Evolutionary conservation across 1,140 invertebrate genomes (phyloP).

Genomic region (Augochlora pura): DNA sequence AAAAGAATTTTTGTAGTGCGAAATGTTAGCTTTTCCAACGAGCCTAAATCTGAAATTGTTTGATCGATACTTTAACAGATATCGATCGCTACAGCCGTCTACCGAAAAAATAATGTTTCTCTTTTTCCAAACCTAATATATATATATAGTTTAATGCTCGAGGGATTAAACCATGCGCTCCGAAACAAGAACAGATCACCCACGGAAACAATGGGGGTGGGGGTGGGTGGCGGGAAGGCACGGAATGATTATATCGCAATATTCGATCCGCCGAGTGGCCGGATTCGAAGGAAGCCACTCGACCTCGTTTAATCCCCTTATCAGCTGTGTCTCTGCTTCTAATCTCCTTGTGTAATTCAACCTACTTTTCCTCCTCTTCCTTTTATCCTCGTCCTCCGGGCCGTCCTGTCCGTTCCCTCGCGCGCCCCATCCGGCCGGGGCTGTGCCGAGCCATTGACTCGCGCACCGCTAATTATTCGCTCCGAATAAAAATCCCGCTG

Average conservation of each 20-base stretch:
- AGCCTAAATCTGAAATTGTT: no score
- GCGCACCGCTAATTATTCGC: constrained; percentile 20
- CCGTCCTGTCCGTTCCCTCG: constrained; percentile 4
- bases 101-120: no score
- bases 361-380: not conserved
- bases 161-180: constrained; percentile 3
- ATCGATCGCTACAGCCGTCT: no score
- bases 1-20: no score
- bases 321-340: constrained; percentile 33
- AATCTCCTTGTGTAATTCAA: constrained; percentile 42
- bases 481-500: constrained; percentile 11
- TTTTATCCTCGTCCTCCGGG: constrained; percentile 14
- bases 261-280: constrained; percentile 30
- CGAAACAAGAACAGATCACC: constrained; percentile 16
- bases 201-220: not conserved
- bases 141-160: not conserved
- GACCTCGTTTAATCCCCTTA: constrained; percentile 47
- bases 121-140: no score
- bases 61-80: no score
- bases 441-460: not conserved
- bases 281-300: constrained; percentile 37
- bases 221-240: not conserved
- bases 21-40: no score
- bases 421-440: not conserved
- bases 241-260: constrained; percentile 25